Evolutionary conservation across 2,113 vertebrate species (phyloP).

Genomic region (Ammodytes marinus): DNA sequence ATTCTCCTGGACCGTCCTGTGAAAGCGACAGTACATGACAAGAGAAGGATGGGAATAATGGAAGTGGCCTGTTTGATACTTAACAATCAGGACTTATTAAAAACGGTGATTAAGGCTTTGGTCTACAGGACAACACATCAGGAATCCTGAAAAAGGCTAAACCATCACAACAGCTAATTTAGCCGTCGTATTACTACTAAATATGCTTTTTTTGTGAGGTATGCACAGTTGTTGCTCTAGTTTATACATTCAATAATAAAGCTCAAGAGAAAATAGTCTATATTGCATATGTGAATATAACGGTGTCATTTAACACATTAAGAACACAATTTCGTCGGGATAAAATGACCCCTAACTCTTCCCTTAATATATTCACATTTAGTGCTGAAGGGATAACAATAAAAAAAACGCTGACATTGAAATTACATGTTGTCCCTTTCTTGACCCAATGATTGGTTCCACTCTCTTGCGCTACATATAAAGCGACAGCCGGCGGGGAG

Average conservation of each 20-base stretch:
- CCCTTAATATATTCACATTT: not conserved
- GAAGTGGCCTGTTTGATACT: not conserved
- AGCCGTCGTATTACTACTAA: not conserved
- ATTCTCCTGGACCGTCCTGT: slow-evolving; percentile 60
- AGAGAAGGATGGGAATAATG: not conserved
- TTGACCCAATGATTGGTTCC: not conserved
- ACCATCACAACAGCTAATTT: not conserved
- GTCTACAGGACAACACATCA: not conserved
- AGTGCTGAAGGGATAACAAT: not conserved
- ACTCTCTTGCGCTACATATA: not conserved
- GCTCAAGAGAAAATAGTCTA: no score
- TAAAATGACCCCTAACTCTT: no score
- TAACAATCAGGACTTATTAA: not conserved
- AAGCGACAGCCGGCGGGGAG: not conserved
- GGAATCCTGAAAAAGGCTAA: not conserved
- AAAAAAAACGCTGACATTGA: no score
- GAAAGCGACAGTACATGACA: not conserved
- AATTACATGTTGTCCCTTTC: not conserved
- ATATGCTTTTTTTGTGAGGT: not conserved
- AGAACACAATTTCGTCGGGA: not conserved
- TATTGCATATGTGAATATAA: not conserved
- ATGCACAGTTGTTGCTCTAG: not conserved
- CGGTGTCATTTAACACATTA: not conserved
- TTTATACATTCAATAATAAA: not conserved
- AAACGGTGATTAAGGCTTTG: not conserved